Evolutionary conservation across 35 echinoderm and acorn worm species (phyloP).

Genomic region (Chiridota heheva): DNA sequence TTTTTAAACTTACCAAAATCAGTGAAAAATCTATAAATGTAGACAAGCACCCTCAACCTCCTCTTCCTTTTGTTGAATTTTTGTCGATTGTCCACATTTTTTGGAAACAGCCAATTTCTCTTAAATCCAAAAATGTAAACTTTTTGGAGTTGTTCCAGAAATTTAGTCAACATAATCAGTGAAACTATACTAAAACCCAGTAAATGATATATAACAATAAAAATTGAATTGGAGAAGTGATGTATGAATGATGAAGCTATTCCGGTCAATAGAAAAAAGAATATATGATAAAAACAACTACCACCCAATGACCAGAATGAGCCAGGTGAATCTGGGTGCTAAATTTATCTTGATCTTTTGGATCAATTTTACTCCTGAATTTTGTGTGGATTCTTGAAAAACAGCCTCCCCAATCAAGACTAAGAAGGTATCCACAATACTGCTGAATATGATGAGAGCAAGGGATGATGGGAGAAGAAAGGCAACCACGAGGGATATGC

Average conservation of each 20-base stretch:
- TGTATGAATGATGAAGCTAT: conserved; percentile 38
- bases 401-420: conserved; percentile 62
- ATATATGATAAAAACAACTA: conserved; percentile 69
- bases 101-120: conserved; percentile 77
- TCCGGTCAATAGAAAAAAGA: conserved; percentile 53
- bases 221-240: background rate
- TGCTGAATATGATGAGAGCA: conserved; percentile 52
- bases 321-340: background rate
- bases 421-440: conserved; percentile 72
- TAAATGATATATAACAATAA: conserved; percentile 4
- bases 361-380: conserved; percentile 5
- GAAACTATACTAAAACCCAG: conserved; percentile 55
- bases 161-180: conserved; percentile 44
- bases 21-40: conserved; percentile 54
- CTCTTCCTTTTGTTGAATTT: conserved; percentile 74
- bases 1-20: conserved; percentile 67
- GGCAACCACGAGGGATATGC: conserved; percentile 26
- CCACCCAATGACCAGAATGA: conserved; percentile 32
- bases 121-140: conserved; percentile 81
- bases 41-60: conserved; percentile 43
- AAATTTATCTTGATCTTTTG: background rate
- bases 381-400: background rate
- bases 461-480: conserved; percentile 62
- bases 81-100: conserved; percentile 44
- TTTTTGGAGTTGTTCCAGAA: conserved; percentile 48